phyloP scores from a whole-genome alignment of 1,140 invertebrate species.

The Listronotus bonariensis region DNA sequence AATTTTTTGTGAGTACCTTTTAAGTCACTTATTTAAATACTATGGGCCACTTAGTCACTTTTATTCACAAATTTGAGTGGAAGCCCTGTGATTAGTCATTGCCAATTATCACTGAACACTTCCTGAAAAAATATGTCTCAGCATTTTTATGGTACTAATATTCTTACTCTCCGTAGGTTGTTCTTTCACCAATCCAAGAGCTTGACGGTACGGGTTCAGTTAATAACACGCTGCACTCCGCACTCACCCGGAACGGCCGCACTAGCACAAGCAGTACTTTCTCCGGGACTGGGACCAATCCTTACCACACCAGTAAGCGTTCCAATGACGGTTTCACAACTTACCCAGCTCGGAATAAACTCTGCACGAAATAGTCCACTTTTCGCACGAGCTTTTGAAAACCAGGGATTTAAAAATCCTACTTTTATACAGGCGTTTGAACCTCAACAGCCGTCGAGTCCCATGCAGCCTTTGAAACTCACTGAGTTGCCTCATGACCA shows the following conservation, averaged over 20 bases:
- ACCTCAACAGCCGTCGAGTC: slow-evolving; percentile 47
- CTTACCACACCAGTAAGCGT: slow-evolving; percentile 61
- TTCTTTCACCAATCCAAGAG: slow-evolving; percentile 78
- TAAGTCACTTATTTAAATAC: no score
- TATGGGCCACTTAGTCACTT: no score
- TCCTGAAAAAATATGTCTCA: no score
- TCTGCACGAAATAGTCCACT: slow-evolving; percentile 54
- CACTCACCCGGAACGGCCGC: slow-evolving; percentile 70
- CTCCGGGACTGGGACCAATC: slow-evolving; percentile 65
- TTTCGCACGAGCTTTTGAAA: slow-evolving; percentile 54
- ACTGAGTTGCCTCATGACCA: slow-evolving; percentile 42
- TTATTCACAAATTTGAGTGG: no score
- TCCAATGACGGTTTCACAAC: slow-evolving; percentile 54
- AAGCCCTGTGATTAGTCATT: no score
- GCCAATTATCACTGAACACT: no score
- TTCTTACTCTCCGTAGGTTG: no score
- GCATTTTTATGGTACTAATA: no score
- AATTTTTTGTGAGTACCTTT: no score
- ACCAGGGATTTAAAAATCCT: slow-evolving; percentile 42
- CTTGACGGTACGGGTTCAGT: slow-evolving; percentile 68
- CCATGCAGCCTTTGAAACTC: slow-evolving; percentile 39
- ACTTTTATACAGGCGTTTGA: slow-evolving; percentile 46
- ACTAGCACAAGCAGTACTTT: slow-evolving; percentile 71
- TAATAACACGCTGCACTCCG: slow-evolving; percentile 69
- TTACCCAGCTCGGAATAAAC: slow-evolving; percentile 53